Evolutionary conservation across 2,797 vertebrate species (phyloP).

Genomic region (Austrolebias charrua): DNA sequence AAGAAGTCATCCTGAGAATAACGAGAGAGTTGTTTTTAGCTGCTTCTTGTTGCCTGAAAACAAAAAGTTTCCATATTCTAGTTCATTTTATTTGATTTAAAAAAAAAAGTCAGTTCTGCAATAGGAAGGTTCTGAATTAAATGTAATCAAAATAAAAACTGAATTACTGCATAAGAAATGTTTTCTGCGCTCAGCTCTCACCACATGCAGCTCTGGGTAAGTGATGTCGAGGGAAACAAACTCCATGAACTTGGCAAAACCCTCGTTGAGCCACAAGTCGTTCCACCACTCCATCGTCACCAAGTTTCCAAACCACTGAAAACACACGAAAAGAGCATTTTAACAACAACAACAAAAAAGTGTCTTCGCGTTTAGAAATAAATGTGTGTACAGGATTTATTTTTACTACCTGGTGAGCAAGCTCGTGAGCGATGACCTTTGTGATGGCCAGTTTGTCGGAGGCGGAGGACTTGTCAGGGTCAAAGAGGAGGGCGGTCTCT

Average conservation of each 20-base stretch:
- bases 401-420: conserved; percentile 86
- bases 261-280: conserved; percentile 94
- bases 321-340: conserved; percentile 4
- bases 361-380: not conserved
- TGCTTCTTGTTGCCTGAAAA: not conserved
- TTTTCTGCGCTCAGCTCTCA: conserved; percentile 63
- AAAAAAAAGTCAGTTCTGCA: too few relatives aligned
- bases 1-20: conserved; percentile 85
- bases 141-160: not conserved
- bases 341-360: not conserved
- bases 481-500: conserved; percentile 84
- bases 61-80: too few relatives aligned
- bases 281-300: conserved; percentile 99
- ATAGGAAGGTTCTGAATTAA: not conserved
- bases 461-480: conserved; percentile 83
- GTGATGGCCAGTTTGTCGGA: conserved; percentile 85
- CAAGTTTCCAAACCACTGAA: conserved; percentile 94
- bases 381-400: not conserved
- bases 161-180: not conserved
- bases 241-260: conserved; percentile 96
- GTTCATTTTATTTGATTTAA: too few relatives aligned
- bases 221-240: conserved; percentile 85
- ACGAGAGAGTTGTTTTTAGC: not conserved
- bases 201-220: conserved; percentile 90
- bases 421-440: conserved; percentile 88